Percentiles rank a stretch among this genome's conserved stretches.
These are phyloP conservation scores for Hypena proboscidalis DNA, from an alignment of 2,888 invertebrate species.

Conservation along the genomic window DNA sequence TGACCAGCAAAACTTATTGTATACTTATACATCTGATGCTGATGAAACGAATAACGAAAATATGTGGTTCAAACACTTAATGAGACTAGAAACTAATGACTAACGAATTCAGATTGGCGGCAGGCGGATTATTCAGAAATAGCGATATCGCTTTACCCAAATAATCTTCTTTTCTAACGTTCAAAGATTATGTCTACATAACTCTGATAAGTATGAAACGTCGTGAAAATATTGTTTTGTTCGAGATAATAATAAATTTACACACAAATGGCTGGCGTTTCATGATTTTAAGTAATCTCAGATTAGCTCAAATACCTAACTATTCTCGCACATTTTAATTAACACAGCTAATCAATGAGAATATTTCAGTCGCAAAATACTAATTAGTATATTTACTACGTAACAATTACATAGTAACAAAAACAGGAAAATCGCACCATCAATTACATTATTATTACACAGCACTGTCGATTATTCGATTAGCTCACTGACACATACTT, in stretches of 20 bases:
- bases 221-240: slow-evolving; percentile 15
- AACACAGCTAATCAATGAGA: slow-evolving; percentile 15
- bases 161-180: slow-evolving; percentile 13
- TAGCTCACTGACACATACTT: slow-evolving; percentile 19
- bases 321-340: not conserved
- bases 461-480: slow-evolving; percentile 19
- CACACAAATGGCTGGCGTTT: slow-evolving; percentile 2
- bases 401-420: slow-evolving; percentile 19
- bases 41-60: slow-evolving; percentile 26
- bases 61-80: slow-evolving; percentile 32
- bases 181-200: slow-evolving; percentile 6
- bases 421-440: slow-evolving; percentile 31
- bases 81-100: slow-evolving; percentile 46
- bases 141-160: slow-evolving; percentile 3
- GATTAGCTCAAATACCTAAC: slow-evolving; percentile 13
- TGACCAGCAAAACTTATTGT: slow-evolving; percentile 22
- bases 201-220: slow-evolving; percentile 3
- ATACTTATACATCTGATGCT: slow-evolving; percentile 18
- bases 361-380: slow-evolving; percentile 29
- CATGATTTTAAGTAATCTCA: slow-evolving; percentile 15
- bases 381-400: slow-evolving; percentile 33
- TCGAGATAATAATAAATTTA: slow-evolving; percentile 7
- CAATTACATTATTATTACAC: slow-evolving; percentile 16
- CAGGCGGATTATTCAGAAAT: slow-evolving; percentile 8
- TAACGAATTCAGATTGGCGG: slow-evolving; percentile 32